Evolutionary conservation across 2,888 invertebrate genomes (phyloP), one percentile per base, ranked within the genome.

Genomic region (Agrotis clavis): DNA sequence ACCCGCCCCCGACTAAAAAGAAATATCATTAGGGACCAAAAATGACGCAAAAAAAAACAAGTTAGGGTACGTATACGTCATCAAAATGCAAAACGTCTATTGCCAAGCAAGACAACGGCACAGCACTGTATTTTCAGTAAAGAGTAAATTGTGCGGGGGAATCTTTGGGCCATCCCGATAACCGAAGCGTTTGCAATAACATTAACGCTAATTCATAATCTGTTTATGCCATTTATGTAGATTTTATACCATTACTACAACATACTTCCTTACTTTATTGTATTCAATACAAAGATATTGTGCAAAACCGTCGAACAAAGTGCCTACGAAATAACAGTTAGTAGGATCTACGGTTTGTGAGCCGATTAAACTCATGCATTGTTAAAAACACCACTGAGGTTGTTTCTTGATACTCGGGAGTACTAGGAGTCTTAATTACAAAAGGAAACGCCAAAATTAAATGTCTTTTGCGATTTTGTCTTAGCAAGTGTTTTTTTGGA

Each of bases 291-390:
- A 35, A 50, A 57, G 41, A 64, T 50, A 53, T 81, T 62, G 56
- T 57, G 65, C 35, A 60, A 77, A 51, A 48, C 57, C 18, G 47
- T 59, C 48, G 19, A 53, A 47, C 53, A 18, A 18, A 21, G 21
- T 53, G 47, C 50, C n/a, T 56, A 21, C n/a, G n/a, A 45, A 63
- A 19, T 25, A 25, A 16, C 50, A 47, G 35, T 53, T 30, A 3
- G 13, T 14, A 81, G 76, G 76, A 81, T 67, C 1, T 61, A 64
- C 54, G 77, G 48, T 75, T 30, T n/a, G 67, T 67, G 63, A 63
- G 30, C 21, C 25, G 47, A 50, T 64, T 64, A 81, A 74, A 67
- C 74, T 50, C 11, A 19, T 53, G 53, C 53, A 53, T 75, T 72
- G 79, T 79, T 45, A 35, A 47, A 67, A 56, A 51, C n/a, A 61